These are phyloP conservation scores for Candidula unifasciata DNA, from an alignment of 2,888 invertebrate genomes.

Conservation along the genomic window DNA sequence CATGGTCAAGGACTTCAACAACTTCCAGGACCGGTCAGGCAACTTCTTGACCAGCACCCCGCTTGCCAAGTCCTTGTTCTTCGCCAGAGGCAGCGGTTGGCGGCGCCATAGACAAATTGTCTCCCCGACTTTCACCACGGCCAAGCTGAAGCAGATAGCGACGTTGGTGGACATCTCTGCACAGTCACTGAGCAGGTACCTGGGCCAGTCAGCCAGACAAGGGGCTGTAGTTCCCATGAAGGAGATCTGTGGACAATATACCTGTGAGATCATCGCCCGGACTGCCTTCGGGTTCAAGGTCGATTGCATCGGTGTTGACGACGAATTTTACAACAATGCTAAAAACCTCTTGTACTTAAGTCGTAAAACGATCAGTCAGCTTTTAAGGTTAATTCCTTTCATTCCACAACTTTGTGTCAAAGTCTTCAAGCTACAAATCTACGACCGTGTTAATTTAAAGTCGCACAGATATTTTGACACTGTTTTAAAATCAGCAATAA, in stretches of 20 bases:
- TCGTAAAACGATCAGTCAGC: neutral
- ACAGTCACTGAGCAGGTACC: neutral
- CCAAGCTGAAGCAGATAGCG: constrained; percentile 25
- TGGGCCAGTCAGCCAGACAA: neutral
- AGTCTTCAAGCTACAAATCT: constrained; percentile 1
- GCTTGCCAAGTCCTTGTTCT: constrained; percentile 19
- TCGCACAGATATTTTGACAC: constrained; percentile 10
- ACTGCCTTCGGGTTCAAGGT: constrained; percentile 27
- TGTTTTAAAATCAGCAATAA: neutral
- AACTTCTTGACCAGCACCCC: constrained; percentile 2
- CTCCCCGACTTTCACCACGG: constrained; percentile 28
- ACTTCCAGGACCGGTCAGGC: neutral
- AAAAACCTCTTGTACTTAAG: neutral
- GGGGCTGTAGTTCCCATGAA: neutral
- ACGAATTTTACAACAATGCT: neutral
- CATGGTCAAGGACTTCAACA: constrained; percentile 32
- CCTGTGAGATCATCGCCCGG: constrained; percentile 27
- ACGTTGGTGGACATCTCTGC: neutral
- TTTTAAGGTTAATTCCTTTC: constrained; percentile 10
- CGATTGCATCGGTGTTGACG: neutral
- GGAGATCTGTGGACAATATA: constrained; percentile 11
- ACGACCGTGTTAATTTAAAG: constrained; percentile 5
- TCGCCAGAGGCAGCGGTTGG: constrained; percentile 26
- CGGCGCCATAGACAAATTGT: constrained; percentile 25
- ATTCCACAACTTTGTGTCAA: neutral